These are phyloP conservation scores for Meiosimyza decipiens DNA, from an alignment of 2,888 invertebrate species.

Conservation along the genomic window DNA sequence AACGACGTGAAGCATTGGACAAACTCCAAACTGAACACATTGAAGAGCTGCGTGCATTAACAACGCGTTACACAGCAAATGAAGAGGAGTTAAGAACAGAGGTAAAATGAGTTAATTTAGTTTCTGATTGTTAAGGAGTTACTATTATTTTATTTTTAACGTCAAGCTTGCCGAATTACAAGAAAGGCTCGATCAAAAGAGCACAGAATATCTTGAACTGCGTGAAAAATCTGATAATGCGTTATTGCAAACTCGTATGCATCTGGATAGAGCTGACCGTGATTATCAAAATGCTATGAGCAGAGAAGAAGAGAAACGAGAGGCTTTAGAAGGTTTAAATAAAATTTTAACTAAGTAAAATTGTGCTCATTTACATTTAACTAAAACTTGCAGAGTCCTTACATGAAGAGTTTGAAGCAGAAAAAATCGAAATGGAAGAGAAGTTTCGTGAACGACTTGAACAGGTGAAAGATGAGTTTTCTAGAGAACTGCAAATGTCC, in stretches of 20 bases:
- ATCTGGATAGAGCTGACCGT: slow-evolving; percentile 65
- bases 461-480: slow-evolving; percentile 66
- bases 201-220: slow-evolving; percentile 57
- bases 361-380: neutral
- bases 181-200: slow-evolving; percentile 69
- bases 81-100: slow-evolving; percentile 71
- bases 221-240: slow-evolving; percentile 72
- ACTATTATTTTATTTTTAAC: neutral
- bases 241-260: slow-evolving; percentile 64
- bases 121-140: too few relatives aligned
- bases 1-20: slow-evolving; percentile 71
- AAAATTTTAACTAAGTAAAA: neutral
- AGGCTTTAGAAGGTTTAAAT: slow-evolving; percentile 54
- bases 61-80: slow-evolving; percentile 70
- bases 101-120: slow-evolving; percentile 56
- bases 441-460: slow-evolving; percentile 75
- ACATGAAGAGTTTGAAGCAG: slow-evolving; percentile 72
- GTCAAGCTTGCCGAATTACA: slow-evolving; percentile 75
- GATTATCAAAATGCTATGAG: slow-evolving; percentile 66
- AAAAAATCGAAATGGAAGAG: slow-evolving; percentile 80
- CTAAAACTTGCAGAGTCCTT: slow-evolving; percentile 49
- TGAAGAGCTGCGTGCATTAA: slow-evolving; percentile 70
- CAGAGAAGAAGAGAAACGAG: slow-evolving; percentile 63
- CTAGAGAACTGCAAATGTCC: slow-evolving; percentile 61
- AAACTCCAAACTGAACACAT: slow-evolving; percentile 71